A percentile compares a stretch with the other conserved stretches of the same genome.
These are phyloP conservation scores for Mastigias papua DNA, from an alignment of 30 jellyfish, hydroid and myxozoan genomes.

Conservation along the genomic window DNA sequence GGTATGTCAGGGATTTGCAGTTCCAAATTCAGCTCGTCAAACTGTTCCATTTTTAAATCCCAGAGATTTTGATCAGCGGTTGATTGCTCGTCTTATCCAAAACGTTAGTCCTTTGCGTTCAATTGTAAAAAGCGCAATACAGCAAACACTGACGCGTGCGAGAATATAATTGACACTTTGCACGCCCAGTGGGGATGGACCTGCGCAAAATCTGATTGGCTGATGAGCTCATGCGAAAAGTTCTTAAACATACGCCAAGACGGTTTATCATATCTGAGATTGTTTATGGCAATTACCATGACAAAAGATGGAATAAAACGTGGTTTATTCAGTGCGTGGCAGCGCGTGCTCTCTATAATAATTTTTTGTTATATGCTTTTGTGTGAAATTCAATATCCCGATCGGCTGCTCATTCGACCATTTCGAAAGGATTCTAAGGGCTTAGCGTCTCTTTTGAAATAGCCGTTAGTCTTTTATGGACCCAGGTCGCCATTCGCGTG, in stretches of 20 bases:
- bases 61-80: slow-evolving; percentile 72
- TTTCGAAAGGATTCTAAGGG: slow-evolving; percentile 40
- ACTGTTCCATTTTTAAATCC: slow-evolving; percentile 44
- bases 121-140: slow-evolving; percentile 67
- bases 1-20: slow-evolving; percentile 79
- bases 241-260: slow-evolving; percentile 79
- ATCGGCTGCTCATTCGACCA: slow-evolving; percentile 61
- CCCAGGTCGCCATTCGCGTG: background rate
- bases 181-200: slow-evolving; percentile 74
- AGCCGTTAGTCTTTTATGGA: slow-evolving; percentile 75
- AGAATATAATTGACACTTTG: slow-evolving; percentile 67
- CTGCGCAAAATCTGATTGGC: slow-evolving; percentile 53
- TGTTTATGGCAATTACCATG: slow-evolving; percentile 57
- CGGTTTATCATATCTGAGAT: slow-evolving; percentile 59
- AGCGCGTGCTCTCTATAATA: slow-evolving; percentile 63
- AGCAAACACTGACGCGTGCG: slow-evolving; percentile 89
- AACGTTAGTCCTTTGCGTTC: slow-evolving; percentile 72
- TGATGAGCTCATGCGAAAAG: slow-evolving; percentile 65
- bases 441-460: slow-evolving; percentile 64
- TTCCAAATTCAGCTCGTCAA: slow-evolving; percentile 63
- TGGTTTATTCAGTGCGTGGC: slow-evolving; percentile 73
- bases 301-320: slow-evolving; percentile 49
- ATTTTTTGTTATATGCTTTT: slow-evolving; percentile 43
- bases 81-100: slow-evolving; percentile 16
- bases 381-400: slow-evolving; percentile 73